Percentiles rank a stretch among this genome's conserved stretches.
These are phyloP conservation scores for Therioaphis trifolii DNA, from an alignment of 2,888 invertebrate genomes.

Conservation along the genomic window DNA sequence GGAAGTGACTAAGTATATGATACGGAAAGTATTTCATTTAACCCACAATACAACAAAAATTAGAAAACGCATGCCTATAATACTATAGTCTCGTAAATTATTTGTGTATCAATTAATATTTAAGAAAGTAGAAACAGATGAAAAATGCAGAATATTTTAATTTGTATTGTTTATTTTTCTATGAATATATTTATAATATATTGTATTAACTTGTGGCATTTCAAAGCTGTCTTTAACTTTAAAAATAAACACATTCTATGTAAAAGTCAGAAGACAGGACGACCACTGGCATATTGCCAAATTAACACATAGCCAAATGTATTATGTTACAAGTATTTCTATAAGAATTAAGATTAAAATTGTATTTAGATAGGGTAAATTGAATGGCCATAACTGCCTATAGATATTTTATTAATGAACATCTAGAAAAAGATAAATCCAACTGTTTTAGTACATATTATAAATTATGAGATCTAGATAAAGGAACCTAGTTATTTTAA, in stretches of 20 bases:
- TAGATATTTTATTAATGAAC: background rate
- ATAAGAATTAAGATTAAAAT: slow-evolving; percentile 20
- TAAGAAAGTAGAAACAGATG: slow-evolving; percentile 15
- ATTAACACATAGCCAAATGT: slow-evolving; percentile 48
- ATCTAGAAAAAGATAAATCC: background rate
- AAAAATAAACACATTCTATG: slow-evolving; percentile 52
- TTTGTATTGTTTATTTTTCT: slow-evolving; percentile 2
- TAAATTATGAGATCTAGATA: no score
- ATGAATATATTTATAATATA: slow-evolving; percentile 30
- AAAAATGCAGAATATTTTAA: background rate
- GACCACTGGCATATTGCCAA: slow-evolving; percentile 36
- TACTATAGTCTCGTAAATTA: background rate
- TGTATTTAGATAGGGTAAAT: background rate
- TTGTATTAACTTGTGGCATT: slow-evolving; percentile 34
- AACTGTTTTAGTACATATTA: background rate
- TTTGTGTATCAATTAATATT: background rate
- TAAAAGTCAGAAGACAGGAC: slow-evolving; percentile 39
- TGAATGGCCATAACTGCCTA: background rate
- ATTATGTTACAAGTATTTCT: slow-evolving; percentile 55
- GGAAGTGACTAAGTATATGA: background rate
- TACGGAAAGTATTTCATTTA: background rate
- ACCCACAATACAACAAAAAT: background rate
- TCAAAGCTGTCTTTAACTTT: slow-evolving; percentile 44
- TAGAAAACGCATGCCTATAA: no score
- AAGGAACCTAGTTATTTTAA: no score